Percentiles rank a stretch among this genome's conserved stretches.
phyloP scores from a whole-genome alignment of 1,140 invertebrate species.

The Sweltsa coloradensis region DNA sequence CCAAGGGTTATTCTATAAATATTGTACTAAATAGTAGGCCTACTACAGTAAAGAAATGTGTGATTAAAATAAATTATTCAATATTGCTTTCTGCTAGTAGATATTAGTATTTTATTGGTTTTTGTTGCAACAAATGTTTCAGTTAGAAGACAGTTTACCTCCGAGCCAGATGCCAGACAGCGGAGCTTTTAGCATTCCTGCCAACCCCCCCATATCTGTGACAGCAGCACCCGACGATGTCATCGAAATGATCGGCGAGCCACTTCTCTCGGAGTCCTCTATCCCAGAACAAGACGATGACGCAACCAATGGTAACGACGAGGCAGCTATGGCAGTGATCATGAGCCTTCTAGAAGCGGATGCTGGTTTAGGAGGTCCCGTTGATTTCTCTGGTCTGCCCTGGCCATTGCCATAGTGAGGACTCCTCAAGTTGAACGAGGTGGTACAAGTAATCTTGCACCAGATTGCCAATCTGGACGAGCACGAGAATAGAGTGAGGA shows the following conservation, averaged over 20 bases:
- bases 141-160: too few species aligned
- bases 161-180: too few species aligned
- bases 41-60: too few species aligned
- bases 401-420: constrained; percentile 72
- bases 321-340: constrained; percentile 84
- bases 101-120: too few species aligned
- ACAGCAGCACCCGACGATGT: constrained; percentile 31
- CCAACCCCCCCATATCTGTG: neutral
- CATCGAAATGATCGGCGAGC: constrained; percentile 44
- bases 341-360: constrained; percentile 83
- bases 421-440: constrained; percentile 19
- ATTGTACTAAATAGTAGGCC: too few species aligned
- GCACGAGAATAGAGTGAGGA: neutral
- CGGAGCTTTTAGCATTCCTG: too few species aligned
- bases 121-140: too few species aligned
- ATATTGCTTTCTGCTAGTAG: too few species aligned
- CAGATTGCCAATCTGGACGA: neutral
- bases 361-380: constrained; percentile 59
- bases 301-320: constrained; percentile 65
- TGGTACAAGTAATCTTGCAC: constrained; percentile 3
- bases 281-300: constrained; percentile 29
- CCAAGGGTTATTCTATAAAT: too few species aligned
- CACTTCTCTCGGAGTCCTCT: constrained; percentile 35
- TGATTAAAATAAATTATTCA: too few species aligned
- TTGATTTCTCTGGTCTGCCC: constrained; percentile 76